These are phyloP conservation scores for Sinelater perroti DNA, from an alignment of 2,888 invertebrate genomes.

Conservation along the genomic window DNA sequence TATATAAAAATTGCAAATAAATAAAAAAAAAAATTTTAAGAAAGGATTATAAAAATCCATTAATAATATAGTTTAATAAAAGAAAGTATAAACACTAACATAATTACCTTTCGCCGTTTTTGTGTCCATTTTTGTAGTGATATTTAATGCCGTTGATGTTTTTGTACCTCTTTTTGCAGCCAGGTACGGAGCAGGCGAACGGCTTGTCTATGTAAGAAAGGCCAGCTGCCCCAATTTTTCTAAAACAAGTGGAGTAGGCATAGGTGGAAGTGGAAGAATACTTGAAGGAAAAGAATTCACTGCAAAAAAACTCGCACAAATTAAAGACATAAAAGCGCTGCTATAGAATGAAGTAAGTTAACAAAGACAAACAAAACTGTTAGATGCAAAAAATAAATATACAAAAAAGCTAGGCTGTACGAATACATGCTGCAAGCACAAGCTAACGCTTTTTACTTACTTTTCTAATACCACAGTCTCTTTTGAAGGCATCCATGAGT, in stretches of 20 bases:
- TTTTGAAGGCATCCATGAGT: constrained; percentile 70
- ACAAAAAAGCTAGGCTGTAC: neutral
- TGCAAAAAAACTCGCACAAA: neutral
- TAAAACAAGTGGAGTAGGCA: too few relatives aligned
- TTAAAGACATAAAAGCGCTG: neutral
- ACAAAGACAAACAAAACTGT: neutral
- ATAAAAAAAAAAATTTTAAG: neutral
- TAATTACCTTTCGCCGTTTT: constrained; percentile 51
- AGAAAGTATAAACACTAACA: constrained; percentile 4
- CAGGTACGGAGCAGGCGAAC: constrained; percentile 85
- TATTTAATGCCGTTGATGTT: constrained; percentile 90
- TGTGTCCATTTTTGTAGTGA: constrained; percentile 87
- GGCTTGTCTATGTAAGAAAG: constrained; percentile 65
- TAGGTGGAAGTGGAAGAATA: too few relatives aligned
- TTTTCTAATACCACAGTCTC: neutral
- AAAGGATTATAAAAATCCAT: neutral
- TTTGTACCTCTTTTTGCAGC: constrained; percentile 88
- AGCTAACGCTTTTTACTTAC: neutral
- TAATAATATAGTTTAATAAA: neutral
- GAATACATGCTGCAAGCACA: neutral
- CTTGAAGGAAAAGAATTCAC: neutral
- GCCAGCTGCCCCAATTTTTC: constrained; percentile 1
- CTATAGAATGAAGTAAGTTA: neutral
- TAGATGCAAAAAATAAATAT: neutral
- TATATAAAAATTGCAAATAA: neutral